Evolutionary conservation across 2,797 vertebrate species (phyloP), one percentile per base, ranked within the genome.

Genomic region (Bryconaethiops microstoma): DNA sequence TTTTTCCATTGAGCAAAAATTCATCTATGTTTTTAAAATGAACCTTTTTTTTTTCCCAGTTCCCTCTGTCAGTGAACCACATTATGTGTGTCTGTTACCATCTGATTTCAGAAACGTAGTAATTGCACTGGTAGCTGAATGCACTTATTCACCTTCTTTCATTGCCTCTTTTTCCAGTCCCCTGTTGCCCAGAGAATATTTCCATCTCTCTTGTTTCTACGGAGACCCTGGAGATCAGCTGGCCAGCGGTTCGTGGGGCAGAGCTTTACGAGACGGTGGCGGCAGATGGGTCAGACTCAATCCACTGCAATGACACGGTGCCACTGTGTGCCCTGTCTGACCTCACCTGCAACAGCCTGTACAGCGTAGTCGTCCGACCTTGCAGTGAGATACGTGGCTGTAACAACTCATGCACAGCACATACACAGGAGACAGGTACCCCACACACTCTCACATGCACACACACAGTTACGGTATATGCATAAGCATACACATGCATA

Each of bases 251-350:
- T 79, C 96, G 93, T 52, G 97, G 97, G 72, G 96, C 95, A 0
- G 97, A 97, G 78, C 82, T 95, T 63, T 97, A 97, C 6, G 89
- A 96, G 88, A 96, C 95, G 0, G 94, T 94, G 0, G 97, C 96
- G 0, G 86, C 74, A 0, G 87, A 93, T 50, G 83, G 91, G 1
- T 14, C 86, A 0, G 86, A 76, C 0, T 52, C 65, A 7, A 79
- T 95, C 77, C 94, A 92, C 52, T 98, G 98, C 85, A 96, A 92
- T 0, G 95, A 97, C 92, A 96, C 96, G 0, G 89, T 94, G 8
- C 88, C 96, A 0, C 89, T 95, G 7, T 98, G 97, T 9, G 95
- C 92, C 0, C 91, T 98, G 35, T 97, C 97, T 0, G 95, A 96
- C 10, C 91, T 98, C 78, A 89, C 8, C 2, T 97, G 98, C 84